Evolutionary conservation across 2,797 vertebrate species (phyloP), one percentile per base, ranked within the genome.

Genomic region (Anas bernieri): DNA sequence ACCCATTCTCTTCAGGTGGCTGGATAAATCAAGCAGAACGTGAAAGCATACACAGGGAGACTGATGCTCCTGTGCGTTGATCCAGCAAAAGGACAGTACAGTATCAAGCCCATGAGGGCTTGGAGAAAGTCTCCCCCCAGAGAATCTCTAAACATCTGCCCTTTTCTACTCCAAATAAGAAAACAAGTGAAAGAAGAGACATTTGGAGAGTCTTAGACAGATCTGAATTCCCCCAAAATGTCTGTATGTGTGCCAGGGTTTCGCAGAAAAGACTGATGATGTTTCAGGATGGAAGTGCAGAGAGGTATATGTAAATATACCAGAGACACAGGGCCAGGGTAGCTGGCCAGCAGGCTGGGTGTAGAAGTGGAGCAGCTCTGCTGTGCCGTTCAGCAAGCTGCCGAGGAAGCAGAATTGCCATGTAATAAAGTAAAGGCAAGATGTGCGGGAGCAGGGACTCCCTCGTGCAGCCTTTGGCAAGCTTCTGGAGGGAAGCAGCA

Each of bases 401-500:
- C 78, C 72, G 30, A 11, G 55, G 91, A 74, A 91, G 92, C 61
- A 58, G 62, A 64, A 48, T 0, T 78, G 76, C 69, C 80, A 12
- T 2, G 35, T 33, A 48, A 8, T 1, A 52, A 62, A 83, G 74
- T 74, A 67, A 22, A 12, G 68, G 52, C 1, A 0, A 54, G 83
- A 46, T 13, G 48, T 6, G 56, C 1, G 77, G 75, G 68, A 83
- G 76, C 77, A 70, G 91, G 48, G 50, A 63, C 17, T 86, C 85
- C 59, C 88, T 64, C 0, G 1, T n/a, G 68, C 26, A 87, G 75
- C 88, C 83, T 62, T 74, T 84, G 93, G 95, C 83, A 77, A 80
- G 90, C 88, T 79, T 90, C 88, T 94, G 88, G 12, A 79, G 72
- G 75, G 86, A 90, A 85, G 90, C 50, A 91, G 31, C 15, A 68